These are phyloP conservation scores for Tetrapedia diversipes DNA, from an alignment of 2,888 invertebrate genomes.

Conservation along the genomic window DNA sequence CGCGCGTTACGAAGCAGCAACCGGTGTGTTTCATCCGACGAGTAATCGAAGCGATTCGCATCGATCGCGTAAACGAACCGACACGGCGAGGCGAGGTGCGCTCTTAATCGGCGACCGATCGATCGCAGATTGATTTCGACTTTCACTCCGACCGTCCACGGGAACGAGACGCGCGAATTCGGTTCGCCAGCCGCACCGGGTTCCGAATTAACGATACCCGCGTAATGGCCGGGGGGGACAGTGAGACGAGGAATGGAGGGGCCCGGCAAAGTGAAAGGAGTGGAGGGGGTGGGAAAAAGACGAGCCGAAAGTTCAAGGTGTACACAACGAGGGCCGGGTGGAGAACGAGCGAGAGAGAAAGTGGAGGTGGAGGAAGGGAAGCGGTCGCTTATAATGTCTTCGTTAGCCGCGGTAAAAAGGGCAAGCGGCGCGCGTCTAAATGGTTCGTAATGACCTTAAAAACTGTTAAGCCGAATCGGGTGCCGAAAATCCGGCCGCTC, in stretches of 20 bases:
- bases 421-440: constrained; percentile 56
- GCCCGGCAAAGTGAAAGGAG: constrained; percentile 4
- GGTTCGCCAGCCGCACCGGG: not conserved
- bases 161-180: not conserved
- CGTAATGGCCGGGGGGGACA: constrained; percentile 34
- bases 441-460: constrained; percentile 62
- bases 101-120: constrained; percentile 4
- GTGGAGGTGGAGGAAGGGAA: constrained; percentile 2
- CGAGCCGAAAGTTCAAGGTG: constrained; percentile 24
- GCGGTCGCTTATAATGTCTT: constrained; percentile 66
- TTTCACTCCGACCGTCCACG: too few species aligned
- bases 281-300: constrained; percentile 28
- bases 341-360: not conserved
- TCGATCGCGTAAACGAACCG: constrained; percentile 7
- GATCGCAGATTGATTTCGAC: constrained; percentile 29
- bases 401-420: constrained; percentile 66
- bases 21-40: not conserved
- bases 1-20: constrained; percentile 6
- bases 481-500: constrained; percentile 46
- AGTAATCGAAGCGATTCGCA: constrained; percentile 9
- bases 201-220: constrained; percentile 51
- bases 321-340: not conserved
- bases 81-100: too few species aligned
- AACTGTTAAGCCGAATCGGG: constrained; percentile 44
- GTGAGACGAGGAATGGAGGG: constrained; percentile 1